Evolutionary conservation across 2,888 invertebrate species (phyloP).

Genomic region (Augiades crinisus): DNA sequence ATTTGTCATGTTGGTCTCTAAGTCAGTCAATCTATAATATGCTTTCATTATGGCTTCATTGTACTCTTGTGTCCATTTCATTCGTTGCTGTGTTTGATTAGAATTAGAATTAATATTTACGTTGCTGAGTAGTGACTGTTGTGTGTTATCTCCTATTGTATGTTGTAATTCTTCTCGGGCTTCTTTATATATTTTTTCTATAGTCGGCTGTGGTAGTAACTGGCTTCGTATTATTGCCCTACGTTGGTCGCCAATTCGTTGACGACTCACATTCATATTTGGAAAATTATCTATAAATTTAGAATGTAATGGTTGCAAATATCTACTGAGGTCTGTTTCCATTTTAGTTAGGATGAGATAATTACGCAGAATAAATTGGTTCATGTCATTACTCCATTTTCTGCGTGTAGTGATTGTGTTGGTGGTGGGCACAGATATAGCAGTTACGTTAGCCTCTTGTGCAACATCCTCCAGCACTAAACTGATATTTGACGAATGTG

Average conservation of each 20-base stretch:
- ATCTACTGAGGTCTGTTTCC: slow-evolving; percentile 19
- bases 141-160: background rate
- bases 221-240: slow-evolving; percentile 30
- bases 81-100: background rate
- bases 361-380: slow-evolving; percentile 19
- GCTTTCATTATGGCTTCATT: slow-evolving; percentile 24
- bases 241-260: slow-evolving; percentile 33
- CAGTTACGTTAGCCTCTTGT: slow-evolving; percentile 1
- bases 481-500: too few species aligned
- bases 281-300: slow-evolving; percentile 28
- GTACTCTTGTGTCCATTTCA: slow-evolving; percentile 24
- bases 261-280: slow-evolving; percentile 28
- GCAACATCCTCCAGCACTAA: slow-evolving; percentile 6
- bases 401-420: background rate
- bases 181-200: slow-evolving; percentile 17
- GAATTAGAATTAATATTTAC: background rate
- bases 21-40: slow-evolving; percentile 24
- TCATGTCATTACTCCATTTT: slow-evolving; percentile 23
- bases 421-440: slow-evolving; percentile 9
- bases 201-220: slow-evolving; percentile 11
- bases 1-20: slow-evolving; percentile 12
- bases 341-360: slow-evolving; percentile 18
- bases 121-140: background rate
- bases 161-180: background rate
- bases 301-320: slow-evolving; percentile 25